phyloP scores from a whole-genome alignment of 2,888 invertebrate genomes.

The Alcis repandata region DNA sequence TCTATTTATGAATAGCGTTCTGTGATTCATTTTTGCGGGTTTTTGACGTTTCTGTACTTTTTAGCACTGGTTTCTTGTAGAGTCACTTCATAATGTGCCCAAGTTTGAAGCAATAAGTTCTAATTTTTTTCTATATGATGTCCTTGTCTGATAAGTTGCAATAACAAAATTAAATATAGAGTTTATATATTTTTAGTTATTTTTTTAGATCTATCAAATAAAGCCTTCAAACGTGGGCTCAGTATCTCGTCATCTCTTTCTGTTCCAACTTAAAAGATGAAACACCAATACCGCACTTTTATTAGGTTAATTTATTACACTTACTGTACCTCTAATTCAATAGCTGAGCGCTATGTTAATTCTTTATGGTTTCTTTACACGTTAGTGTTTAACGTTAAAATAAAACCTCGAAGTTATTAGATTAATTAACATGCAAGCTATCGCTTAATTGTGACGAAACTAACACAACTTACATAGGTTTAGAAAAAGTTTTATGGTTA shows the following conservation, averaged over 20 bases:
- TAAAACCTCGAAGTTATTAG: conserved; percentile 3
- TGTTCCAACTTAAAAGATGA: too few relatives aligned
- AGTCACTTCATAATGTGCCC: too few relatives aligned
- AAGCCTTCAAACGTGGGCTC: too few relatives aligned
- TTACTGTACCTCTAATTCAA: background rate
- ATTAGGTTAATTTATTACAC: background rate
- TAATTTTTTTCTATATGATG: too few relatives aligned
- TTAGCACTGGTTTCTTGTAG: background rate
- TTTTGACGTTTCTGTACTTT: too few relatives aligned
- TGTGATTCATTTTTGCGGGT: background rate
- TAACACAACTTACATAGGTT: background rate
- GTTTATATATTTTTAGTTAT: too few relatives aligned
- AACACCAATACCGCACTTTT: background rate
- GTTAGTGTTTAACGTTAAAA: conserved; percentile 2
- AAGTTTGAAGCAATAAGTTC: too few relatives aligned
- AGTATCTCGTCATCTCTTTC: too few relatives aligned
- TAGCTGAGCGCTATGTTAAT: background rate
- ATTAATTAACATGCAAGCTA: conserved; percentile 5
- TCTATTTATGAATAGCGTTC: background rate
- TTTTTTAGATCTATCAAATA: too few relatives aligned
- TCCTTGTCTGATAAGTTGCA: too few relatives aligned
- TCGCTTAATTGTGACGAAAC: background rate
- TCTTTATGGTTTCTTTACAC: conserved; percentile 23
- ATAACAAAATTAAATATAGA: too few relatives aligned
- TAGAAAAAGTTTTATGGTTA: background rate